Evolutionary conservation across 2,888 invertebrate genomes (phyloP).

Genomic region (Polylopha cassiicola): DNA sequence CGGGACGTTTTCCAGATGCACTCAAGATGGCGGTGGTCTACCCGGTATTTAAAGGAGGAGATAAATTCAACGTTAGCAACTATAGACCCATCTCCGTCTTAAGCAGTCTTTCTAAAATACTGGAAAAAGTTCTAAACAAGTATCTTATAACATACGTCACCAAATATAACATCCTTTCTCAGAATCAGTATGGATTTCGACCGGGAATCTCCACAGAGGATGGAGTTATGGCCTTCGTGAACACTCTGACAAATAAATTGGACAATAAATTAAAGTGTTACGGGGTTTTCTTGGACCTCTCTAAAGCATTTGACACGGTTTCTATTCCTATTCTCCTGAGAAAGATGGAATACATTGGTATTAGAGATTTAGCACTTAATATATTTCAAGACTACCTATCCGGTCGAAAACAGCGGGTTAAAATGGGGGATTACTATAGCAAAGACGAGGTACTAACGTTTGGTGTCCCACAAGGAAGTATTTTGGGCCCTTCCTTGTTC

Average conservation of each 20-base stretch:
- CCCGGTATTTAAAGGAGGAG: not conserved
- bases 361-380: not conserved
- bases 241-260: no score
- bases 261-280: not conserved
- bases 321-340: not conserved
- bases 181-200: not conserved
- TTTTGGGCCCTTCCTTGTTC: not conserved
- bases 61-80: not conserved
- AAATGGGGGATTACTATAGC: no score
- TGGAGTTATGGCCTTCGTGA: no score
- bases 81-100: conserved; percentile 1
- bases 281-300: not conserved
- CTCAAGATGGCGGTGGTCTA: not conserved
- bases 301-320: conserved; percentile 1
- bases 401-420: no score
- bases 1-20: not conserved
- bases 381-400: not conserved
- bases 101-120: not conserved
- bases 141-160: not conserved
- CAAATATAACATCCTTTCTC: not conserved
- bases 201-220: not conserved
- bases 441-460: not conserved
- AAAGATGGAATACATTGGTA: not conserved
- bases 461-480: not conserved
- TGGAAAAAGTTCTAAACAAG: not conserved